Evolutionary conservation across 2,113 vertebrate genomes (phyloP).

Genomic region (Riparia riparia): DNA sequence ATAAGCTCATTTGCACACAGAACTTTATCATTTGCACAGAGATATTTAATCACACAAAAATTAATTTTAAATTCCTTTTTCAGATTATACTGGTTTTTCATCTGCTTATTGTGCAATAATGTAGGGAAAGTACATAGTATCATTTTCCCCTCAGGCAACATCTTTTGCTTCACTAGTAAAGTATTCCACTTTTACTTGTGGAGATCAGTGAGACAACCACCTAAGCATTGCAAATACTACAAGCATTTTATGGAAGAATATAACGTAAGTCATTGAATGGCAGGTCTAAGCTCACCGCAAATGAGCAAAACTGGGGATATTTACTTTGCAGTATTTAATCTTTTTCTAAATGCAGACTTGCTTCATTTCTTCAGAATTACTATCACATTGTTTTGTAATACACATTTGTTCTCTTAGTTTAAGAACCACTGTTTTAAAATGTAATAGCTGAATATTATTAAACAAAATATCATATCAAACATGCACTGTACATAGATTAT

Average conservation of each 20-base stretch:
- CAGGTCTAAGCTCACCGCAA: not conserved
- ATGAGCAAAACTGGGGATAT: not conserved
- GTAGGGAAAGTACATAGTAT: not conserved
- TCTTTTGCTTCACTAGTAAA: not conserved
- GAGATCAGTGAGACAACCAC: not conserved
- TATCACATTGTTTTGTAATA: not conserved
- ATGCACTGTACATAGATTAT: not conserved
- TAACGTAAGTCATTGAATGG: not conserved
- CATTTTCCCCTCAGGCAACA: not conserved
- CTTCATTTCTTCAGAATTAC: not conserved
- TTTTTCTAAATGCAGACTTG: not conserved
- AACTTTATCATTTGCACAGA: not conserved
- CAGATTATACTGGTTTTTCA: not conserved
- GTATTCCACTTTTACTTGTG: not conserved
- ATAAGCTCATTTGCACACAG: not conserved
- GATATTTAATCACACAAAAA: not conserved
- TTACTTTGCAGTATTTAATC: not conserved
- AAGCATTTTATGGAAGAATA: not conserved
- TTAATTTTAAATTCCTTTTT: not conserved
- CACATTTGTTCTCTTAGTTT: not conserved
- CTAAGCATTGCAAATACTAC: not conserved
- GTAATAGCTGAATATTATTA: not conserved
- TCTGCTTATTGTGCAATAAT: not conserved
- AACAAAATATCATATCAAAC: constrained; percentile 10
- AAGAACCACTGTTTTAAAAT: not conserved